Base-by-base conservation (phyloP, 2,888 invertebrate species). In the Aporophyla nigra region DNA sequence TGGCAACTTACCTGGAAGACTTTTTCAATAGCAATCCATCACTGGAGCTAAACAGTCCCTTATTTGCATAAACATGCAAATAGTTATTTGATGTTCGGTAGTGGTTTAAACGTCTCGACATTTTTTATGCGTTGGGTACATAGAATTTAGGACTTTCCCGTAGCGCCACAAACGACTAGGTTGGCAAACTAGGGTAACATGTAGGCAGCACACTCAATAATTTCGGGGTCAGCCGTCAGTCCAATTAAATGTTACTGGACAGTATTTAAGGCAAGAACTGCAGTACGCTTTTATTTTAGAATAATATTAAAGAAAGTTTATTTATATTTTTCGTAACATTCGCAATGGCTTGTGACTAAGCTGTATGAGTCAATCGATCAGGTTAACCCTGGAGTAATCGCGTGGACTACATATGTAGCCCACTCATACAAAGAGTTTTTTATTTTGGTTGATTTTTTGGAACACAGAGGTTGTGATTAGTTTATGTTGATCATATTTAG, bases 51-150 rank as follows among this genome's bases (percentile, higher is more conserved):
- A 53, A 19, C n/a, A 63, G 56, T 56, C 9, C 46, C 12, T 27
- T 46, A 74, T 74, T 80, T 58, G 62, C 74, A 74, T 74, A 63
- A 80, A 63, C 24, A 78, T 77, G 74, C 76, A 70, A 82, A 72
- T 72, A 77, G 59, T 63, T 71, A 46, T 74, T 69, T 78, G 58
- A 81, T 77, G 40, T 67, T 77, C 27, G 51, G 53, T 59, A 71
- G 7, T 53, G 51, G 27, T 49, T 69, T 54, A 24, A 65, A 63
- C 12, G 56, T 61, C 49, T 53, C 69, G 54, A 70, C 63, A 53
- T 74, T 80, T 73, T 27, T 61, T 67, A 49, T 24, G 51, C 14
- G 40, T 21, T 61, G 6, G n/a, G 0, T 21, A 78, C 43, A 5
- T 33, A 51, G 2, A 71, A 58, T 46, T 65, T 71, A 16, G 24